These are phyloP conservation scores for Luidia sarsii DNA, from an alignment of 53 echinoderm and acorn worm species.

Conservation along the genomic window DNA sequence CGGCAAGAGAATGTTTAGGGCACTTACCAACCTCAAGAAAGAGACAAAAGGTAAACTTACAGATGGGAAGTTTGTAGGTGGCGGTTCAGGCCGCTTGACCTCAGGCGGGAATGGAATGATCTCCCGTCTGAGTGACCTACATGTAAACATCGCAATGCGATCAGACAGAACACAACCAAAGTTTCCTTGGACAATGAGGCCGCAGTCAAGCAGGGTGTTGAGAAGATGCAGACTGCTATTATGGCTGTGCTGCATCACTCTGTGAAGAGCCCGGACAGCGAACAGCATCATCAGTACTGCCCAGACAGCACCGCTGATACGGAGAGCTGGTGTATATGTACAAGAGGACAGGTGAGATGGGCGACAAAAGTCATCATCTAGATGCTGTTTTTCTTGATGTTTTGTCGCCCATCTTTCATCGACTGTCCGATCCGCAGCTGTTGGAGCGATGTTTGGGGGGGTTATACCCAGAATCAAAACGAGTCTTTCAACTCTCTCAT, in stretches of 20 bases:
- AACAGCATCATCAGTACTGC: slow-evolving; percentile 35
- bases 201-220: background rate
- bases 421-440: no score
- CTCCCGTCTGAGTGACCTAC: no score
- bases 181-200: background rate
- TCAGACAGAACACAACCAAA: slow-evolving; percentile 13
- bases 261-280: background rate
- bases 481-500: background rate
- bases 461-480: slow-evolving; percentile 1
- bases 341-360: no score
- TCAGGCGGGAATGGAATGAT: slow-evolving; percentile 9
- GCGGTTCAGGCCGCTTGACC: background rate
- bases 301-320: no score
- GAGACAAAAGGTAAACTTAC: slow-evolving; percentile 29
- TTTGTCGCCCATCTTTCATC: no score
- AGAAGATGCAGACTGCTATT: slow-evolving; percentile 43
- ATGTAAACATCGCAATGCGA: slow-evolving; percentile 42
- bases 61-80: slow-evolving; percentile 45
- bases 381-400: no score
- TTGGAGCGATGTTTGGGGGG: no score
- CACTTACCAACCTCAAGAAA: slow-evolving; percentile 26
- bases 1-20: slow-evolving; percentile 41
- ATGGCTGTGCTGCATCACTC: slow-evolving; percentile 49
- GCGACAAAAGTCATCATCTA: background rate
- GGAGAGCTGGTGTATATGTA: no score